phyloP scores from a whole-genome alignment of 2,797 vertebrate genomes.

The Lithobates pipiens region DNA sequence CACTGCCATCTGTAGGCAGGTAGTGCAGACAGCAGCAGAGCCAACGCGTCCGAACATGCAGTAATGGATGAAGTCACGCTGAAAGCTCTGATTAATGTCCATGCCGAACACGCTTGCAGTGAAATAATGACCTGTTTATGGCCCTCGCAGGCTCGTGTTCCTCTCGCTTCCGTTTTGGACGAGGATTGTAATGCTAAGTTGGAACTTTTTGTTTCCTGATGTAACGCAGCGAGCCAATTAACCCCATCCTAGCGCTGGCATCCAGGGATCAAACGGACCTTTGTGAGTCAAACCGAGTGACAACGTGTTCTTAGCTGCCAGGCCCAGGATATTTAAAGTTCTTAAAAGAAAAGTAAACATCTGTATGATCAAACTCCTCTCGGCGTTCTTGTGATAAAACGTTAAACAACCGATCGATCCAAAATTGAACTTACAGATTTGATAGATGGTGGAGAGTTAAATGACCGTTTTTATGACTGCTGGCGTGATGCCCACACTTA shows the following conservation, averaged over 20 bases:
- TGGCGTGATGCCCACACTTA: too few relatives aligned
- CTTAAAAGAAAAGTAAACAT: too few relatives aligned
- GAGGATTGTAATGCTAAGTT: slow-evolving; percentile 38
- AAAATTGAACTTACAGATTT: too few relatives aligned
- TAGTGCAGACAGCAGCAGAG: slow-evolving; percentile 20
- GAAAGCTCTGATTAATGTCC: slow-evolving; percentile 52
- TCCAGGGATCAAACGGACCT: background rate
- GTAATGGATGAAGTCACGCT: slow-evolving; percentile 43
- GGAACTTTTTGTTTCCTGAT: slow-evolving; percentile 54
- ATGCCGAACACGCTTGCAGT: slow-evolving; percentile 44
- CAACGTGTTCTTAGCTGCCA: too few relatives aligned
- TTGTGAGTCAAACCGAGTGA: too few relatives aligned
- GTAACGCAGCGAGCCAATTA: slow-evolving; percentile 8
- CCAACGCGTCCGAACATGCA: background rate
- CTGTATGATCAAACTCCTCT: too few relatives aligned
- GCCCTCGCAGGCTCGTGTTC: slow-evolving; percentile 30
- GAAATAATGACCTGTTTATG: slow-evolving; percentile 49
- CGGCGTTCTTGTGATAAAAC: too few relatives aligned
- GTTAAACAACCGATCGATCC: too few relatives aligned
- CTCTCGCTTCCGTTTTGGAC: slow-evolving; percentile 48
- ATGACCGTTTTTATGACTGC: too few relatives aligned
- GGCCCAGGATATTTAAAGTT: too few relatives aligned
- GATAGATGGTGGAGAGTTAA: too few relatives aligned
- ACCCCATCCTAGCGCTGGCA: background rate
- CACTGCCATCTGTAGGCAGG: background rate